Conservation (phyloP, 2,113 vertebrate genomes). For the Nothoprocta pentlandii region DNA sequence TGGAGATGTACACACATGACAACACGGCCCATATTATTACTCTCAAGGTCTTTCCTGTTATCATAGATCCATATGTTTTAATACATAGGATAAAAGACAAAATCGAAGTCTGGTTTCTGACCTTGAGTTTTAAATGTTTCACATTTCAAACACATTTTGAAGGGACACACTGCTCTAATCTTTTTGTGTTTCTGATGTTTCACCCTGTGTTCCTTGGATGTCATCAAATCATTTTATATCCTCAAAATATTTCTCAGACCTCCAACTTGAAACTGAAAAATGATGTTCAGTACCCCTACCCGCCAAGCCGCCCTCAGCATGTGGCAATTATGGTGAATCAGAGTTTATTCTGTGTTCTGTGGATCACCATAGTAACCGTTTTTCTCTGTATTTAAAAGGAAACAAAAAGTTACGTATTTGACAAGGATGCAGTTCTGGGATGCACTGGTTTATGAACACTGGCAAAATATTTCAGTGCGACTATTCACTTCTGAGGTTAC, state of each 20-base stretch:
- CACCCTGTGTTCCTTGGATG: neutral
- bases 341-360: constrained; percentile 38
- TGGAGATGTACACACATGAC: fast-evolving
- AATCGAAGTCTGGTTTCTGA: neutral
- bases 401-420: constrained; percentile 70
- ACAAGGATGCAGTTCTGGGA: constrained; percentile 17
- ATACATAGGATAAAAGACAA: neutral
- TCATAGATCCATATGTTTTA: neutral
- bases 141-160: neutral
- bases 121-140: neutral
- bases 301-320: neutral
- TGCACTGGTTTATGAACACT: neutral
- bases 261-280: constrained; percentile 25
- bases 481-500: constrained; percentile 4
- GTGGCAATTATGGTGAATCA: constrained; percentile 60
- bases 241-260: constrained; percentile 20
- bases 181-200: neutral
- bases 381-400: constrained; percentile 23
- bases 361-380: constrained; percentile 69
- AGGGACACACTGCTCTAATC: neutral
- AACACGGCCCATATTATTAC: neutral
- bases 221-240: constrained; percentile 20
- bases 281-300: neutral
- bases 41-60: neutral
- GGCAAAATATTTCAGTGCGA: constrained; percentile 43